Base-by-base conservation (phyloP, 2,113 vertebrate species). In the Origma solitaria region DNA sequence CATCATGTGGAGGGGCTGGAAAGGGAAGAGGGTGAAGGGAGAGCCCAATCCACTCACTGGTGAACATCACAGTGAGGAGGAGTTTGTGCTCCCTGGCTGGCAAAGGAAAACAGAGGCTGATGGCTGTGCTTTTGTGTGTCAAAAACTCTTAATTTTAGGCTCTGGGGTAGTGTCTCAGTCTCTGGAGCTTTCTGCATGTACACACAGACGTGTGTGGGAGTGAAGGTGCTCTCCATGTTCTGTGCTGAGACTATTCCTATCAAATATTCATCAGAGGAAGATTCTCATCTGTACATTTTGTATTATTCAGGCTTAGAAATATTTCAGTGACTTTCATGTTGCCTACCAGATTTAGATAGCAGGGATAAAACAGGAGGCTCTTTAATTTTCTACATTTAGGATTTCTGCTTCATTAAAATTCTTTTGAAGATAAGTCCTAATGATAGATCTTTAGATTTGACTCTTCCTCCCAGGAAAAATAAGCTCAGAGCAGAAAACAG, bases 231-330 rank as follows among this genome's bases (percentile, higher is more conserved):
- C 53, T 58, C 51, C 38, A 35, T 31, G 24, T 57, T 86, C 82
- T 47, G 35, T 12, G 40, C 61, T 44, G 65, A 62, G 60, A 69
- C 13, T 76, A 3, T 44, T 81, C 33, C 66, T 45, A 90, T 96
- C 66, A 90, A 93, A 90, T 94, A 93, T 95, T 96, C 51, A 81
- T 93, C 80, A 96, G 56, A 96, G 65, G 84, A 91, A 88, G 86
- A 53, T 71, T 96, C 91, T 92, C 49, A 68, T 92, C 76, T 71
- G 23, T 58, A 54, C 11, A 6, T 69, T 82, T 90, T 93, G 49
- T 82, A 78, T 96, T 96, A 90, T 88, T 96, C 82, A 96, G 77
- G 40, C 65, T 94, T 28, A 70, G 94, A 58, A 90, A 64, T 70
- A 37, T 80, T 94, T 86, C 82, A 31, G 86, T 44, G 87, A 22